phyloP scores from a whole-genome alignment of 2,113 vertebrate species.

The Neolamprologus sp. region DNA sequence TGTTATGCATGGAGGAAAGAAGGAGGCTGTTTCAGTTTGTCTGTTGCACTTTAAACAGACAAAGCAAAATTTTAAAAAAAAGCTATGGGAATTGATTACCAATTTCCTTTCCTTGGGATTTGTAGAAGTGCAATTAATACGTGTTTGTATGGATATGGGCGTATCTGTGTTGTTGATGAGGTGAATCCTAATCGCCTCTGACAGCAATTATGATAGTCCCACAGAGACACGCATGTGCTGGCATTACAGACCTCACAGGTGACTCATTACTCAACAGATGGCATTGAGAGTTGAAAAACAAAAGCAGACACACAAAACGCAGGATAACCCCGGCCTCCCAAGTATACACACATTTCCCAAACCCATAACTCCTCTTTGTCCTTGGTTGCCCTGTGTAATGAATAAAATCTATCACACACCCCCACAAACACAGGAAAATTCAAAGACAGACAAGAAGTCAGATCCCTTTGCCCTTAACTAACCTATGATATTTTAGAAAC shows the following conservation, averaged over 20 bases:
- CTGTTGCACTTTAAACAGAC: background rate
- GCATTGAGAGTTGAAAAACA: slow-evolving; percentile 5
- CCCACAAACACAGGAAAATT: background rate
- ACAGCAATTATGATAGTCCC: background rate
- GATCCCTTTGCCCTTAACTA: background rate
- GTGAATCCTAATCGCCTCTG: slow-evolving; percentile 9
- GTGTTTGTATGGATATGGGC: background rate
- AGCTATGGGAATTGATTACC: background rate
- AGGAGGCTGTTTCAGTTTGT: background rate
- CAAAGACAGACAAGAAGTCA: background rate
- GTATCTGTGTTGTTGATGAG: background rate
- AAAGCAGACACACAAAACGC: background rate
- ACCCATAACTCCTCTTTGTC: background rate
- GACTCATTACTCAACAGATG: slow-evolving; percentile 52
- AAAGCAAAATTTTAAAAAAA: background rate
- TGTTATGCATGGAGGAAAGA: background rate
- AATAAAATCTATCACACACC: background rate
- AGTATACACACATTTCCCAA: background rate
- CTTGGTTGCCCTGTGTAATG: slow-evolving; percentile 4
- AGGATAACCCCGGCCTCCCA: background rate
- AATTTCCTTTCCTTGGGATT: background rate
- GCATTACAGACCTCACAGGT: slow-evolving; percentile 14
- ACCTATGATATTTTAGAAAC: background rate
- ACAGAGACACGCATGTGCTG: background rate
- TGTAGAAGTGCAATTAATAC: background rate